Evolutionary conservation across 1,140 invertebrate genomes (phyloP).

Genomic region (Stegodyphus dumicola): DNA sequence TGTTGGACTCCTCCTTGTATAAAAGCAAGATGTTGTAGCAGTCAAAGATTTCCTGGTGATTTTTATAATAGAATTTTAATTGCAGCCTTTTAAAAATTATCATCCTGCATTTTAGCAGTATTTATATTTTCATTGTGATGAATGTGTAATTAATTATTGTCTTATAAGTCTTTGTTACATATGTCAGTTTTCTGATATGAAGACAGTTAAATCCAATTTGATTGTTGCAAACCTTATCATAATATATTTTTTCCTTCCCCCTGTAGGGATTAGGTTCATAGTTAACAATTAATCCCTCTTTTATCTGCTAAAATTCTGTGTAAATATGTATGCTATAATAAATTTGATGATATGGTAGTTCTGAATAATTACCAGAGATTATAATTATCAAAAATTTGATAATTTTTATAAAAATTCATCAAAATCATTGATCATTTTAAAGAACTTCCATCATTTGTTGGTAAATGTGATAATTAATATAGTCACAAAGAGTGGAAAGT

Average conservation of each 20-base stretch:
- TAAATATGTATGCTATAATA: no score
- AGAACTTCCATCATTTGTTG: no score
- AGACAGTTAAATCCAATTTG: no score
- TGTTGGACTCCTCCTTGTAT: neutral
- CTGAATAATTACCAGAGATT: neutral
- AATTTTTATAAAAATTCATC: neutral
- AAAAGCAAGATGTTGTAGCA: neutral
- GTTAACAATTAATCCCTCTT: no score
- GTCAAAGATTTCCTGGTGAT: neutral
- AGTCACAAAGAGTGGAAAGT: no score
- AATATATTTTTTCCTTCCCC: no score
- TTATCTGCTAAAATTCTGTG: no score
- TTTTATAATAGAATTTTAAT: neutral
- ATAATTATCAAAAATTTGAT: neutral
- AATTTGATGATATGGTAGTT: neutral
- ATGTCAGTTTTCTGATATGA: neutral
- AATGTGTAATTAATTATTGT: neutral
- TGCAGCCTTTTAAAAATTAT: neutral
- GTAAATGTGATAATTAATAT: no score
- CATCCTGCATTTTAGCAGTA: neutral
- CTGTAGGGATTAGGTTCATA: no score
- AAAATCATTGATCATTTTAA: neutral
- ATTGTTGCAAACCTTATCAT: no score
- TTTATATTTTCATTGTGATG: slow-evolving; percentile 38
- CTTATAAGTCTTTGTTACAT: neutral